Evolutionary conservation across 2,113 vertebrate genomes (phyloP).

Genomic region (Nestor notabilis): DNA sequence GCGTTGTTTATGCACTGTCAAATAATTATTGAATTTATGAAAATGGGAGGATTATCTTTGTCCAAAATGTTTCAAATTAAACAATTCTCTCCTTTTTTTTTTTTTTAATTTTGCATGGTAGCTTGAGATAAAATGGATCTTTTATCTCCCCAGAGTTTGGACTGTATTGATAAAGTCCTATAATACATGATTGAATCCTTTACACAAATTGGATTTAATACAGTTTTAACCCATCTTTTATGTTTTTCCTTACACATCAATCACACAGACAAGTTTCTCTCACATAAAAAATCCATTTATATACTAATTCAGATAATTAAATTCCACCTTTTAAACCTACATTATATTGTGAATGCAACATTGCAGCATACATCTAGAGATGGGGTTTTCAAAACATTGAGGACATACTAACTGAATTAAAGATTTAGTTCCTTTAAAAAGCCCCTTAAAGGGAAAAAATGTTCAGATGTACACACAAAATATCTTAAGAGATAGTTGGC

Average conservation of each 20-base stretch:
- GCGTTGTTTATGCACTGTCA: not conserved
- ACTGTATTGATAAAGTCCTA: not conserved
- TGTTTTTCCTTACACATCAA: not conserved
- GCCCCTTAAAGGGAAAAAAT: not conserved
- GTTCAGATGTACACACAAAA: accelerated
- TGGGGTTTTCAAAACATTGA: not conserved
- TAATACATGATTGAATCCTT: not conserved
- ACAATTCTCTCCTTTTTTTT: accelerated
- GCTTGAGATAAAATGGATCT: not conserved
- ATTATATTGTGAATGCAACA: not conserved
- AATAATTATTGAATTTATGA: not conserved
- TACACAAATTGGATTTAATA: not conserved
- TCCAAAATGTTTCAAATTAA: not conserved
- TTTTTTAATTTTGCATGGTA: not conserved
- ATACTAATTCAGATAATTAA: not conserved
- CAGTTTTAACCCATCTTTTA: not conserved
- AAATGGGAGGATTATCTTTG: not conserved
- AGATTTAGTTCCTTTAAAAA: not conserved
- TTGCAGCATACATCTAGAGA: not conserved
- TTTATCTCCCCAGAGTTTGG: not conserved
- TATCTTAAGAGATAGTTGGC: not conserved
- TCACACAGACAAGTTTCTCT: accelerated
- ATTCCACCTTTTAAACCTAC: not conserved
- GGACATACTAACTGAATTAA: not conserved
- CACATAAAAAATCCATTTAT: not conserved